Percentiles rank a stretch among this genome's conserved stretches.
These are phyloP conservation scores for Tenthredo amoena DNA, from an alignment of 2,888 invertebrate genomes.

Conservation along the genomic window DNA sequence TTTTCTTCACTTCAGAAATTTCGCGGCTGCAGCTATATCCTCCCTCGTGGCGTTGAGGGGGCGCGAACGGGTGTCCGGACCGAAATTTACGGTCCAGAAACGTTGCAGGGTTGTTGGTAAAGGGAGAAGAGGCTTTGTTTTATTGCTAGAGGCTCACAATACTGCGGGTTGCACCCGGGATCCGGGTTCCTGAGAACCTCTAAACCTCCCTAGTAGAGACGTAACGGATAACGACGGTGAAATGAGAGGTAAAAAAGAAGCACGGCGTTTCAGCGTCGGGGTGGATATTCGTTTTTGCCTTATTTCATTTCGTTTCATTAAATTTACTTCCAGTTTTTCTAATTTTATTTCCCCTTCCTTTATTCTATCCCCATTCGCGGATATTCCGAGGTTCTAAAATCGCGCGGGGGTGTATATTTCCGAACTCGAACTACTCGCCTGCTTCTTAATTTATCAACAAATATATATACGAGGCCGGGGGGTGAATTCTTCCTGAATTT, in stretches of 20 bases:
- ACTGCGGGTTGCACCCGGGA: slow-evolving; percentile 20
- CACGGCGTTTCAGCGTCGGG: not conserved
- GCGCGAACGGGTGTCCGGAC: slow-evolving; percentile 45
- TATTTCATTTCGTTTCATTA: not conserved
- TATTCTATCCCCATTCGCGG: not conserved
- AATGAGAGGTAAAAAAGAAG: slow-evolving; percentile 27
- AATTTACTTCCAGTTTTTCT: not conserved
- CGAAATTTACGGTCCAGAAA: slow-evolving; percentile 48
- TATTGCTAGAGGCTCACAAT: slow-evolving; percentile 44
- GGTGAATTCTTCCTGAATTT: not conserved
- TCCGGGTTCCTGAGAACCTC: slow-evolving; percentile 11
- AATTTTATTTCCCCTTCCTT: not conserved
- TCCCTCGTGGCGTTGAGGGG: slow-evolving; percentile 3
- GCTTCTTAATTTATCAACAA: not conserved
- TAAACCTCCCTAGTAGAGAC: not conserved
- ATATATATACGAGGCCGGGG: not conserved
- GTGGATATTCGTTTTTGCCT: not conserved
- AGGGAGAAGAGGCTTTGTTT: slow-evolving; percentile 46
- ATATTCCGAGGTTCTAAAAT: not conserved
- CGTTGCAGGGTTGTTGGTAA: slow-evolving; percentile 37
- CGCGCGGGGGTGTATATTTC: not conserved
- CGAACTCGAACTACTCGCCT: not conserved
- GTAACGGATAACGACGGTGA: slow-evolving; percentile 30
- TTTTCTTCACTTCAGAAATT: not conserved
- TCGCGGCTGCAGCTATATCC: not conserved